Conservation (phyloP, 2,888 invertebrate genomes). For the Phaedon cochleariae region DNA sequence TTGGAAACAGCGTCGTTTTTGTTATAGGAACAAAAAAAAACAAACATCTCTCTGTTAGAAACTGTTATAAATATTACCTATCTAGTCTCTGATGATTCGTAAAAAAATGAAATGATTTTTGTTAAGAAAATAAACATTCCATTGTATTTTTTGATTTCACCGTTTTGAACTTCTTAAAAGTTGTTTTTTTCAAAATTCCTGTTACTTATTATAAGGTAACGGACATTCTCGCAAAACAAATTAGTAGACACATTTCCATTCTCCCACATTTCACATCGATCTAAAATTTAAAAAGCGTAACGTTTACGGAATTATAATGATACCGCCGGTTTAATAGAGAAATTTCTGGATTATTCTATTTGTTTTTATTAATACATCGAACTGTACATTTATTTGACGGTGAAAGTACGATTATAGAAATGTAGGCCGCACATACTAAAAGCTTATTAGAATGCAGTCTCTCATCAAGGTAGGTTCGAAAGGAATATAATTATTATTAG, state of each 20-base stretch:
- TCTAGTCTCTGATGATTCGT: no score
- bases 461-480: background rate
- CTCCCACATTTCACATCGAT: constrained; percentile 1
- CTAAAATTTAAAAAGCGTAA: constrained; percentile 13
- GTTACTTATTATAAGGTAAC: no score
- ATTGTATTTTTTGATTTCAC: no score
- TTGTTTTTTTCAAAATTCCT: no score
- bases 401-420: constrained; percentile 35
- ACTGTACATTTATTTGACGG: constrained; percentile 27
- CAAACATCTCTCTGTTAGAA: background rate
- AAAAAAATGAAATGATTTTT: no score
- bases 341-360: constrained; percentile 13
- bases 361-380: constrained; percentile 2
- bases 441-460: background rate
- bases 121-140: no score
- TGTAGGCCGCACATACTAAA: constrained; percentile 28
- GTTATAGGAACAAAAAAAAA: background rate
- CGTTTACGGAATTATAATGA: constrained; percentile 7
- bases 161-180: no score
- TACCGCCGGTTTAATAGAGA: constrained; percentile 11
- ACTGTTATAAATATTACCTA: no score
- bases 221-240: no score
- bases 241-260: no score
- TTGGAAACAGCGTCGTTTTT: background rate
- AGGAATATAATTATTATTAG: background rate